Evolutionary conservation across 30 jellyfish, hydroid and myxozoan species (phyloP).

Genomic region (Catostylus mosaicus): DNA sequence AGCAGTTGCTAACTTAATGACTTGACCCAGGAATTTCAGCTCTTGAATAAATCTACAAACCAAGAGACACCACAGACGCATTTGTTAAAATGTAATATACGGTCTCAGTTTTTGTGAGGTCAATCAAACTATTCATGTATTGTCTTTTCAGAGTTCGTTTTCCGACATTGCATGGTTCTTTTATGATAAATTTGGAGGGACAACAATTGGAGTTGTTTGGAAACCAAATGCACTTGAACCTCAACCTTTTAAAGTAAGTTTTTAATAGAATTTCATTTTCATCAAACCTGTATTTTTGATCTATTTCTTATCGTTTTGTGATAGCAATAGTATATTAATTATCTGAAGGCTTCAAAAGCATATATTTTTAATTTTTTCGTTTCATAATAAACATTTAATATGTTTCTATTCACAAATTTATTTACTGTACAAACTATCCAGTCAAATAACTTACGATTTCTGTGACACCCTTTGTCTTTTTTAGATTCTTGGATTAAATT

Average conservation of each 20-base stretch:
- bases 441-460: too few species aligned
- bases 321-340: too few species aligned
- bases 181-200: constrained; percentile 81
- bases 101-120: neutral
- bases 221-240: constrained; percentile 58
- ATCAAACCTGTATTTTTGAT: too few species aligned
- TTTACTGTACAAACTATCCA: too few species aligned
- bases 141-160: constrained; percentile 60
- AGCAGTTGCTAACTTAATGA: too few species aligned
- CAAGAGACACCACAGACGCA: neutral
- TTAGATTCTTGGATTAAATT: constrained; percentile 33
- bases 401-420: too few species aligned
- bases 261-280: neutral
- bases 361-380: too few species aligned
- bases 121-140: neutral
- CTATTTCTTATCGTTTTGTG: too few species aligned
- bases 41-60: neutral
- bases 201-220: constrained; percentile 89
- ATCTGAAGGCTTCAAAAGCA: too few species aligned
- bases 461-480: neutral
- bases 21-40: too few species aligned
- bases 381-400: too few species aligned
- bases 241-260: constrained; percentile 80
- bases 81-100: neutral
- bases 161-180: constrained; percentile 87